Evolutionary conservation across 2,888 invertebrate genomes (phyloP).

Genomic region (Diadromus collaris): DNA sequence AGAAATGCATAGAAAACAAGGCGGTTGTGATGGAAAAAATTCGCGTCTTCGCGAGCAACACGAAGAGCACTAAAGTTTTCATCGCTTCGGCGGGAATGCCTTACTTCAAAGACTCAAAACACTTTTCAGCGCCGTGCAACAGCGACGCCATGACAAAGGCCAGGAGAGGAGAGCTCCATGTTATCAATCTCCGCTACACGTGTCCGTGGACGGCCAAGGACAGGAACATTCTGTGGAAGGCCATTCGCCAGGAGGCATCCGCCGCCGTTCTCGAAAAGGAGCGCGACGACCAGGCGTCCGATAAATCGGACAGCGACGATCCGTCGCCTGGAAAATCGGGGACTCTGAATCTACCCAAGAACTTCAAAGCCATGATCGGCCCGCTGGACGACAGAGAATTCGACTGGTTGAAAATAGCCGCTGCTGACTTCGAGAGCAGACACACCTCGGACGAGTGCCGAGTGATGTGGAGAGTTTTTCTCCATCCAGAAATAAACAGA

Average conservation of each 20-base stretch:
- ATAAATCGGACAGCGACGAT: not conserved
- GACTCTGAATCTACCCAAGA: constrained; percentile 62
- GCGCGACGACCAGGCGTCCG: constrained; percentile 16
- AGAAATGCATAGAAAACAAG: constrained; percentile 50
- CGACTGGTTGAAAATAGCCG: constrained; percentile 83
- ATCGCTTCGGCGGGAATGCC: constrained; percentile 82
- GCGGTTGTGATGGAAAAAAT: constrained; percentile 39
- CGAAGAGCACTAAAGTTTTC: not conserved
- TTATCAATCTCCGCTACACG: constrained; percentile 69
- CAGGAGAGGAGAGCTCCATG: constrained; percentile 72
- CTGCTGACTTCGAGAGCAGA: constrained; percentile 80
- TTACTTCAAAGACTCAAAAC: constrained; percentile 85
- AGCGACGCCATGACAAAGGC: constrained; percentile 82
- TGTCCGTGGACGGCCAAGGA: constrained; percentile 82
- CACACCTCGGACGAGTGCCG: constrained; percentile 85
- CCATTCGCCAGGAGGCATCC: constrained; percentile 80
- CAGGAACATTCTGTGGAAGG: constrained; percentile 81
- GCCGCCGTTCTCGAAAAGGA: constrained; percentile 69
- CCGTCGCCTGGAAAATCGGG: not conserved
- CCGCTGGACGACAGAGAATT: constrained; percentile 77
- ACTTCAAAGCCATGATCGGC: constrained; percentile 68
- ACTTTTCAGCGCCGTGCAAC: constrained; percentile 83
- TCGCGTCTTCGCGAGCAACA: not conserved
- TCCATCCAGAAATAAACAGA: constrained; percentile 86
- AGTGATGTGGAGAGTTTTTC: constrained; percentile 87